Percentiles rank a stretch among this genome's conserved stretches.
phyloP scores from a whole-genome alignment of 1,140 invertebrate species.

The Diprion similis region DNA sequence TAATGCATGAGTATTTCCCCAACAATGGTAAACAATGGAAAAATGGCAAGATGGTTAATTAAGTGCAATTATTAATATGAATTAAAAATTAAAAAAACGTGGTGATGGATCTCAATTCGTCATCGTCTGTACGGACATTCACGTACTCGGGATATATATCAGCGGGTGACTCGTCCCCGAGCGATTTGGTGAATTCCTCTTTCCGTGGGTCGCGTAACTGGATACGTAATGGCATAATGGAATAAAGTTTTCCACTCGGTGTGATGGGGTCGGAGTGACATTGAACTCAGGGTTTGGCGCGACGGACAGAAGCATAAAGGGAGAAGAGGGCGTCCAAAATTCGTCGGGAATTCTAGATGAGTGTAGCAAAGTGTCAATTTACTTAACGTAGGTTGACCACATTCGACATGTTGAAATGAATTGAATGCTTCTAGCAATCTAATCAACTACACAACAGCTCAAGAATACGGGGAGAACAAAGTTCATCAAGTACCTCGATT shows the following conservation, averaged over 20 bases:
- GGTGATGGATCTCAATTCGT: too few relatives aligned
- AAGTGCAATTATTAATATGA: too few relatives aligned
- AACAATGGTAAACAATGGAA: too few relatives aligned
- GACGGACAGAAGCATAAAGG: not conserved
- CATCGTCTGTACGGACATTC: too few relatives aligned
- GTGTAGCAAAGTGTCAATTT: not conserved
- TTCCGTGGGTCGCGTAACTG: not conserved
- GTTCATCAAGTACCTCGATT: too few relatives aligned
- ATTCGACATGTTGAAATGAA: not conserved
- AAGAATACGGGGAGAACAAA: too few relatives aligned
- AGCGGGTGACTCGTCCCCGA: too few relatives aligned
- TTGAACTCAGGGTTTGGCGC: not conserved
- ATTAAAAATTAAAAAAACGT: too few relatives aligned
- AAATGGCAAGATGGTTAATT: too few relatives aligned
- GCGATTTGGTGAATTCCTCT: too few relatives aligned
- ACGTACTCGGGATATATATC: too few relatives aligned
- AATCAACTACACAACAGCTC: not conserved
- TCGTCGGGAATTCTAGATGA: not conserved
- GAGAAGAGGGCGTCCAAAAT: not conserved
- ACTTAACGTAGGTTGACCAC: not conserved
- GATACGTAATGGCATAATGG: constrained; percentile 5
- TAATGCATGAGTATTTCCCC: too few relatives aligned
- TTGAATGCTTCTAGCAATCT: not conserved
- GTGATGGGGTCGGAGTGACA: not conserved
- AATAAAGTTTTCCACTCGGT: constrained; percentile 7